These are phyloP conservation scores for Malurus melanocephalus DNA, from an alignment of 2,113 vertebrate species.

Conservation along the genomic window DNA sequence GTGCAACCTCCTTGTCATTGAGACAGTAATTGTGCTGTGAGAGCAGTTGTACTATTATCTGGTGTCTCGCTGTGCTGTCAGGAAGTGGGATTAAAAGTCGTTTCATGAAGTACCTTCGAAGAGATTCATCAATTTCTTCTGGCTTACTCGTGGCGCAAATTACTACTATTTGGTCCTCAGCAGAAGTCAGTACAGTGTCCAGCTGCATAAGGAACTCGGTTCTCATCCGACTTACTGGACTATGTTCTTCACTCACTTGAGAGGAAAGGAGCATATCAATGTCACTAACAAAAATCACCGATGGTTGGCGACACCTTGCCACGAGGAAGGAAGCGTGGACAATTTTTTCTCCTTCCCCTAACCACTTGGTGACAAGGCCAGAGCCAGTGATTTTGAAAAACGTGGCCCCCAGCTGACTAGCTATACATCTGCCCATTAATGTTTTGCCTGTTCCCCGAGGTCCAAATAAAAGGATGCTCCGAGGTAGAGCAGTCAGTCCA, in stretches of 20 bases:
- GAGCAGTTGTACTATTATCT: constrained; percentile 98
- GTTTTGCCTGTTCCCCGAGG: constrained; percentile 97
- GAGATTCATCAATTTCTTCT: constrained; percentile 95
- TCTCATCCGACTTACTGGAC: constrained; percentile 91
- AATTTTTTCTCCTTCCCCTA: constrained; percentile 93
- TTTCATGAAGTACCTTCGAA: constrained; percentile 98
- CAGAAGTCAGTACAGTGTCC: constrained; percentile 90
- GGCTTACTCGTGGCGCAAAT: constrained; percentile 98
- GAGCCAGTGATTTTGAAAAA: constrained; percentile 92
- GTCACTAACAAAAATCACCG: constrained; percentile 95
- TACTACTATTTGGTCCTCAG: constrained; percentile 94
- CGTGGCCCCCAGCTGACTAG: constrained; percentile 92
- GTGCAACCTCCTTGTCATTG: constrained; percentile 96
- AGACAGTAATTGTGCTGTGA: constrained; percentile 99
- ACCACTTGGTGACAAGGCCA: constrained; percentile 92
- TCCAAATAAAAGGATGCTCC: constrained; percentile 96
- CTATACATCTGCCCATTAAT: constrained; percentile 92
- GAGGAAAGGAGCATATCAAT: constrained; percentile 92
- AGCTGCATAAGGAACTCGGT: constrained; percentile 96
- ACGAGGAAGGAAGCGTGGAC: constrained; percentile 94
- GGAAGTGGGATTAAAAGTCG: constrained; percentile 96
- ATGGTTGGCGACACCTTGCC: constrained; percentile 94
- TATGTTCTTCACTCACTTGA: constrained; percentile 90
- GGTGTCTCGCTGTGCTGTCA: constrained; percentile 94
- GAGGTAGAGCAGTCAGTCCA: constrained; percentile 91